These are phyloP conservation scores for Parauchenoglanis punctatus DNA, from an alignment of 2,797 vertebrate species.

Conservation along the genomic window DNA sequence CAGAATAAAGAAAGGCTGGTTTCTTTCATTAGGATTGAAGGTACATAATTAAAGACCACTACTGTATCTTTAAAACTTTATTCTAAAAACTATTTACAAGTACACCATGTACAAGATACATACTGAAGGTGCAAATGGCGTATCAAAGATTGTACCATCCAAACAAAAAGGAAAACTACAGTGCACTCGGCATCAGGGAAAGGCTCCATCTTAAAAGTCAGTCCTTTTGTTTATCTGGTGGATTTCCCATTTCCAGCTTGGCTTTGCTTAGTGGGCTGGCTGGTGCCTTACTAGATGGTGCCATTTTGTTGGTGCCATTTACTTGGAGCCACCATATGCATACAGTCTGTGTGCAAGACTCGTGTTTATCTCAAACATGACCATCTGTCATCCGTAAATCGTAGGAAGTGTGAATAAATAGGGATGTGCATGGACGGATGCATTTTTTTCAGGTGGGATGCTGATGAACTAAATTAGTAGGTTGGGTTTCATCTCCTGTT, in stretches of 20 bases:
- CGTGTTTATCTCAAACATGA: neutral
- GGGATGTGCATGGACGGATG: neutral
- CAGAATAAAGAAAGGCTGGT: neutral
- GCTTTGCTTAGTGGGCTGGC: neutral
- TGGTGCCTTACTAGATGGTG: neutral
- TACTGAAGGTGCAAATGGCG: neutral
- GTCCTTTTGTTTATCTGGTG: neutral
- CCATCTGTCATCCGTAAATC: constrained; percentile 9
- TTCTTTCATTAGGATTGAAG: neutral
- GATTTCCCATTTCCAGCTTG: neutral
- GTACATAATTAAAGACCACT: neutral
- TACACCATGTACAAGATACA: too few relatives aligned
- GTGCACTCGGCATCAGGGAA: neutral
- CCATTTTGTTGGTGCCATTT: constrained; percentile 10
- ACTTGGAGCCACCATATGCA: constrained; percentile 7
- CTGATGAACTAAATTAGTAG: neutral
- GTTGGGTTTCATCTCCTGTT: neutral
- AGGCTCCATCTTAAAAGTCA: neutral
- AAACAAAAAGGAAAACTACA: neutral
- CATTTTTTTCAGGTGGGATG: neutral
- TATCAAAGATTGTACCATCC: neutral
- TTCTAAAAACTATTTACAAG: neutral
- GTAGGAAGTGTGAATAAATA: neutral
- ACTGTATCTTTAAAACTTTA: neutral
- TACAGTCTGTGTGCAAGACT: constrained; percentile 6